Evolutionary conservation across 1,140 invertebrate genomes (phyloP).

Genomic region (Chrysopa pallens): DNA sequence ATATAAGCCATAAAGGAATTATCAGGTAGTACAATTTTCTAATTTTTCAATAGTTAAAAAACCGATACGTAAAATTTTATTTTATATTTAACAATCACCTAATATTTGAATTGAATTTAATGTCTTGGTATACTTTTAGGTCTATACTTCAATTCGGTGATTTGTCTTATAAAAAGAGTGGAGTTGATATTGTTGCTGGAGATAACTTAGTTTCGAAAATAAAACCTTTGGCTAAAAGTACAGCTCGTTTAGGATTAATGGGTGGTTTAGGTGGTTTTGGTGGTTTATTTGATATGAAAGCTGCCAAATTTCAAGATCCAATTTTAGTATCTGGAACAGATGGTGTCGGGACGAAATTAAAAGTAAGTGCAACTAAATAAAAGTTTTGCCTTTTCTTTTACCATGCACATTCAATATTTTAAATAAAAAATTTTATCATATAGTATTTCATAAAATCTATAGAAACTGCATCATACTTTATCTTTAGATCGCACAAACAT

Average conservation of each 20-base stretch:
- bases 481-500: constrained; percentile 60
- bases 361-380: constrained; percentile 32
- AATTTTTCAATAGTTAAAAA: neutral
- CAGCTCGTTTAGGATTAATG: constrained; percentile 50
- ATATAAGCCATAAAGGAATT: constrained; percentile 79
- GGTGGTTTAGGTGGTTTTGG: constrained; percentile 83
- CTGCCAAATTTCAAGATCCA: constrained; percentile 54
- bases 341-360: constrained; percentile 92
- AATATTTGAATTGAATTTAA: constrained; percentile 28
- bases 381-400: too few species aligned
- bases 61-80: neutral
- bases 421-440: too few species aligned
- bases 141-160: constrained; percentile 29
- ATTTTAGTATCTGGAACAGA: constrained; percentile 87
- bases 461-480: too few species aligned
- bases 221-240: constrained; percentile 52
- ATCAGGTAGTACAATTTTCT: constrained; percentile 36
- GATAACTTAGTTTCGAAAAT: constrained; percentile 71
- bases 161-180: constrained; percentile 80
- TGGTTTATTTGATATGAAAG: constrained; percentile 67
- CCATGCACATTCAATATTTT: too few species aligned
- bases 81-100: neutral
- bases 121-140: constrained; percentile 17
- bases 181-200: constrained; percentile 86
- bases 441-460: too few species aligned